phyloP scores from a whole-genome alignment of 2,113 vertebrate genomes.

The Balaenoptera acutorostrata region DNA sequence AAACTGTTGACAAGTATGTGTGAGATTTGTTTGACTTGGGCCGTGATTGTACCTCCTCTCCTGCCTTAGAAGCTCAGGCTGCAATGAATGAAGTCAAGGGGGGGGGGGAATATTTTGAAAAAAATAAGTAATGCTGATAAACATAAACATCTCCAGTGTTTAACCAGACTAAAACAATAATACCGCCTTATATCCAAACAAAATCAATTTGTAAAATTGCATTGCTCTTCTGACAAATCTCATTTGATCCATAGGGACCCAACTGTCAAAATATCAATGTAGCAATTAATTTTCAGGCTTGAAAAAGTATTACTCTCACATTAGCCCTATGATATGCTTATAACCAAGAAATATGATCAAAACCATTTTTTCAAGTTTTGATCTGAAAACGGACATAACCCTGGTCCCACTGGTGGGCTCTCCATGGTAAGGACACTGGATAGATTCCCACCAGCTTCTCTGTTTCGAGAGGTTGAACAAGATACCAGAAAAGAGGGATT shows the following conservation, averaged over 20 bases:
- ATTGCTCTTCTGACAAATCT: background rate
- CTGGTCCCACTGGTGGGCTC: background rate
- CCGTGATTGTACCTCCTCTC: background rate
- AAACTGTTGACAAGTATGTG: slow-evolving; percentile 2
- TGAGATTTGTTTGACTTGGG: background rate
- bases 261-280: background rate
- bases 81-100: background rate
- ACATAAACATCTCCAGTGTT: background rate
- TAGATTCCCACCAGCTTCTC: background rate
- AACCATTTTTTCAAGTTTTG: background rate
- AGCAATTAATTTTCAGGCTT: background rate
- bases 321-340: background rate
- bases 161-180: background rate
- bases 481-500: fast-evolving
- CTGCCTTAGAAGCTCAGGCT: slow-evolving; percentile 2
- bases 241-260: background rate
- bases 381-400: background rate
- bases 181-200: background rate
- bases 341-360: background rate
- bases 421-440: background rate
- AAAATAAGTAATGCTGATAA: background rate
- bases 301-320: background rate
- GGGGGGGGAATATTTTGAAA: background rate
- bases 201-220: background rate
- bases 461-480: background rate